phyloP scores from a whole-genome alignment of 1,140 invertebrate species.

The Oryzaephilus surinamensis region DNA sequence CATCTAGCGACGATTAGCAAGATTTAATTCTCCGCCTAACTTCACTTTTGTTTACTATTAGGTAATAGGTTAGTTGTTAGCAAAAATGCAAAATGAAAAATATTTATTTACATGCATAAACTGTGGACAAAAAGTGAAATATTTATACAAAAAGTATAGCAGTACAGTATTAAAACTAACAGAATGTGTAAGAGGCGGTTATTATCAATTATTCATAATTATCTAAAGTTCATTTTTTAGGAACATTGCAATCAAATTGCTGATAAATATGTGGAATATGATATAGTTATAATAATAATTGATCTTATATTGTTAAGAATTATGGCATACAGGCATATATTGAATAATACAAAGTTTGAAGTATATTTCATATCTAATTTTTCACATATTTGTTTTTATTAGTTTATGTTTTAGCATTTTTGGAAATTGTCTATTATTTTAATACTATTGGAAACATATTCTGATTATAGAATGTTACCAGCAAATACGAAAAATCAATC shows the following conservation, averaged over 20 bases:
- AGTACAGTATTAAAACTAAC: constrained; percentile 56
- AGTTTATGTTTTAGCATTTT: constrained; percentile 39
- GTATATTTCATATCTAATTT: constrained; percentile 31
- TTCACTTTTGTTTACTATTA: no score
- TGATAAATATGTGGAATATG: constrained; percentile 86
- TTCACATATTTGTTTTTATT: constrained; percentile 16
- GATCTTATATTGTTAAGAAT: constrained; percentile 69
- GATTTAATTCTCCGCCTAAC: no score
- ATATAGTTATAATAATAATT: constrained; percentile 70
- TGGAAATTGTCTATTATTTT: constrained; percentile 51
- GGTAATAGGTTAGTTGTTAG: no score
- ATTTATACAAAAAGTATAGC: constrained; percentile 56
- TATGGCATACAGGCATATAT: constrained; percentile 69
- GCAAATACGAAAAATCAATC: no score
- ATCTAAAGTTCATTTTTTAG: constrained; percentile 41
- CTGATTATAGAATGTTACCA: no score
- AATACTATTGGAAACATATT: constrained; percentile 48
- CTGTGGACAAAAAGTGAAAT: constrained; percentile 48
- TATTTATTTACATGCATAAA: no score
- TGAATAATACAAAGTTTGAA: constrained; percentile 65
- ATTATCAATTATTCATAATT: constrained; percentile 6
- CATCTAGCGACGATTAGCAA: no score
- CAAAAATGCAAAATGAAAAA: no score
- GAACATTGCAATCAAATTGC: constrained; percentile 58
- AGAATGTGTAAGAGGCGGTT: constrained; percentile 50